phyloP scores from a whole-genome alignment of 2,113 vertebrate genomes.

The Corythornis madagascariensis region DNA sequence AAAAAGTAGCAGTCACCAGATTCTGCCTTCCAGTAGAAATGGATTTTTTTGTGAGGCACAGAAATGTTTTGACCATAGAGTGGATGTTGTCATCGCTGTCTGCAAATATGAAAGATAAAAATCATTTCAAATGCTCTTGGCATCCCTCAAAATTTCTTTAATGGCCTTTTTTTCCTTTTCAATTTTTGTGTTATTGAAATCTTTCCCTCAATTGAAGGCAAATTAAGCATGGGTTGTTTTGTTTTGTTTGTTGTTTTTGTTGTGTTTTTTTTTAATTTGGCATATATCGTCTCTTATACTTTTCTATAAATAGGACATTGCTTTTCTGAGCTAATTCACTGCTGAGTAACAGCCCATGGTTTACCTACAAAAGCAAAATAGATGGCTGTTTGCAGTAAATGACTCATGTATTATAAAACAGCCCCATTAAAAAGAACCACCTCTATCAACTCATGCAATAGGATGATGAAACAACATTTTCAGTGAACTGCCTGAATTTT shows the following conservation, averaged over 20 bases:
- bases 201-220: neutral
- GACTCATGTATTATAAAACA: constrained; percentile 38
- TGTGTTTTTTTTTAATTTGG: neutral
- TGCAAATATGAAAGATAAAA: constrained; percentile 35
- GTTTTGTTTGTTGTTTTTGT: neutral
- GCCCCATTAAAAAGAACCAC: neutral
- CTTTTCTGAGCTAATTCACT: constrained; percentile 17
- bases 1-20: neutral
- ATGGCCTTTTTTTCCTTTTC: neutral
- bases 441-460: neutral
- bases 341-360: neutral
- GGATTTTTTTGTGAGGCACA: neutral
- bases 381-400: constrained; percentile 39
- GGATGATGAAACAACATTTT: neutral
- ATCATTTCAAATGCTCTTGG: neutral
- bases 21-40: neutral
- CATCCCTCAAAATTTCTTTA: neutral
- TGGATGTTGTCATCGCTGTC: constrained; percentile 30
- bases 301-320: constrained; percentile 31
- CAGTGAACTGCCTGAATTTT: neutral
- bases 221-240: neutral
- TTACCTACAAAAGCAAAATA: constrained; percentile 32
- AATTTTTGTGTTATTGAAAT: constrained; percentile 3
- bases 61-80: constrained; percentile 1
- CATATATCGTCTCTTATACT: neutral